Percentiles rank a stretch among this genome's conserved stretches.
Conservation (phyloP, 2,113 vertebrate species). For the Cromileptes altivelis region DNA sequence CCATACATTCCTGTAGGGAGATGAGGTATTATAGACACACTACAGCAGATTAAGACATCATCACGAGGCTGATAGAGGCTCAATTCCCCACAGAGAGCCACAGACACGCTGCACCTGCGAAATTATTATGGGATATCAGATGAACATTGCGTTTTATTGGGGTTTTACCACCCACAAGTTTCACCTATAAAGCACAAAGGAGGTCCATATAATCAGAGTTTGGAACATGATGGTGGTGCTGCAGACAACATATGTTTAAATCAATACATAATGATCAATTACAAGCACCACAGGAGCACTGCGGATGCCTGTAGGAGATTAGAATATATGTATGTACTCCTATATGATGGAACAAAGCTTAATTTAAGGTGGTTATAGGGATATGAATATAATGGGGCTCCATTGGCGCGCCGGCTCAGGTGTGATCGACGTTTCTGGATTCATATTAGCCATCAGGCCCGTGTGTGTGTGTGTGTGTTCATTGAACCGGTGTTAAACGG, state of each 20-base stretch:
- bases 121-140: background rate
- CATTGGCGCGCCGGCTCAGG: conserved; percentile 3
- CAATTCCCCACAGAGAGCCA: background rate
- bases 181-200: no score
- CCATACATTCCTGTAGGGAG: background rate
- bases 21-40: background rate
- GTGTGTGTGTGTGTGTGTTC: background rate
- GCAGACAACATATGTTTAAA: background rate
- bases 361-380: background rate
- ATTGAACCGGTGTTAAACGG: background rate
- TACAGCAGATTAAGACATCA: background rate
- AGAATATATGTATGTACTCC: background rate
- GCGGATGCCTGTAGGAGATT: background rate
- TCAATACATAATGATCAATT: background rate
- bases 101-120: background rate
- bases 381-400: background rate
- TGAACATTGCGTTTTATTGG: background rate
- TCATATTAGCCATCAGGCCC: background rate
- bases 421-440: conserved; percentile 31
- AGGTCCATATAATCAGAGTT: background rate
- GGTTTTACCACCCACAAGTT: no score
- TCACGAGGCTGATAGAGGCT: background rate
- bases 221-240: no score
- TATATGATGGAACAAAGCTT: background rate
- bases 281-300: background rate